Percentiles rank a stretch among this genome's conserved stretches.
Evolutionary conservation across 2,113 vertebrate genomes (phyloP).

Genomic region (Microtus ochrogaster): DNA sequence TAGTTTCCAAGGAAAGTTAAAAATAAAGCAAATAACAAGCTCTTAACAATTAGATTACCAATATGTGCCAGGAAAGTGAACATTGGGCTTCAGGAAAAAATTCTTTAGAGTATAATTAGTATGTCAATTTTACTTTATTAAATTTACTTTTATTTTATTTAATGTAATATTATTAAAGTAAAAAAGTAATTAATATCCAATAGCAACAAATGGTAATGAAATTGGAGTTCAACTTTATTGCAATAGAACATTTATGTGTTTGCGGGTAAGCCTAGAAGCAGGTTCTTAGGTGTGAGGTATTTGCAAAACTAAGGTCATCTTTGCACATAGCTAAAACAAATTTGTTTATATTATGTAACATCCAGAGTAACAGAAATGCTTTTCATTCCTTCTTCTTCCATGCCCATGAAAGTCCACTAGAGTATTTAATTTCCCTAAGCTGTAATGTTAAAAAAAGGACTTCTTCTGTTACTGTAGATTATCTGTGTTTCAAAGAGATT

Average conservation of each 20-base stretch:
- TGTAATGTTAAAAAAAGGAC: slow-evolving; percentile 10
- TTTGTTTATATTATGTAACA: neutral
- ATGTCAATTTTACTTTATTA: neutral
- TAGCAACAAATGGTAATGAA: neutral
- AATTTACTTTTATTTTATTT: neutral
- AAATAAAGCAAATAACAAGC: neutral
- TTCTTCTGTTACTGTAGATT: neutral
- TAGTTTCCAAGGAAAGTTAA: neutral
- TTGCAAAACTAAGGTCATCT: neutral
- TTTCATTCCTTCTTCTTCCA: neutral
- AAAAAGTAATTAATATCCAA: neutral
- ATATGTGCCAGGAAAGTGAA: neutral
- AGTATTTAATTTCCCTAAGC: neutral
- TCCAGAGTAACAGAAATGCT: neutral
- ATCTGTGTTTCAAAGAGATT: neutral
- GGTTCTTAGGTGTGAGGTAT: neutral
- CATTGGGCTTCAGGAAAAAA: neutral
- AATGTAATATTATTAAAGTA: neutral
- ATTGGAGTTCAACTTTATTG: neutral
- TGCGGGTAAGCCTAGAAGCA: neutral
- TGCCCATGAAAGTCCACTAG: neutral
- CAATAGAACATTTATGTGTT: neutral
- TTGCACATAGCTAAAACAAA: neutral
- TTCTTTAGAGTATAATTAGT: neutral
- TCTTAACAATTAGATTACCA: neutral